phyloP scores from a whole-genome alignment of 2,888 invertebrate species.

The Eulithis prunata region DNA sequence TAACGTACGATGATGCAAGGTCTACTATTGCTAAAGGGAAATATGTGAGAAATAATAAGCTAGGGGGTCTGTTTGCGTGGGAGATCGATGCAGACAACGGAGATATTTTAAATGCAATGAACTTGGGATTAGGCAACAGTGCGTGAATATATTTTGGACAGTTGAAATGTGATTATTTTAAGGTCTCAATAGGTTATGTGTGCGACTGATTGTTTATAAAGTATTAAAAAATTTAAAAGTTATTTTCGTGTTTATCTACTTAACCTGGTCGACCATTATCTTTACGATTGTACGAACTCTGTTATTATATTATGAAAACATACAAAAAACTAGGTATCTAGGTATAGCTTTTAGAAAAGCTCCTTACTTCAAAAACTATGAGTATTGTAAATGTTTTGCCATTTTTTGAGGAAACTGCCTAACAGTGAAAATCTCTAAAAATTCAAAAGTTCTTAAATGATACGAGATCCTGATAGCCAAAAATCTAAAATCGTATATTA shows the following conservation, averaged over 20 bases:
- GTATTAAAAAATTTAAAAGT: conserved; percentile 30
- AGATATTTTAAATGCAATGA: conserved; percentile 78
- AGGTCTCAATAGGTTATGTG: conserved; percentile 38
- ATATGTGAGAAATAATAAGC: conserved; percentile 76
- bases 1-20: conserved; percentile 76
- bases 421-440: no score
- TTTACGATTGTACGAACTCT: no score
- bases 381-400: no score
- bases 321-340: no score
- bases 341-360: no score
- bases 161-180: conserved; percentile 37
- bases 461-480: background rate
- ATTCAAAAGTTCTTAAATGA: background rate
- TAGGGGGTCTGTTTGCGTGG: conserved; percentile 79
- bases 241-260: background rate
- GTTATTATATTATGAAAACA: no score
- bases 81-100: conserved; percentile 80
- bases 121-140: conserved; percentile 75
- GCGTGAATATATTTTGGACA: conserved; percentile 45
- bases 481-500: background rate
- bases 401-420: no score
- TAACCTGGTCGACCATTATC: background rate
- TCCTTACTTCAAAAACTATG: no score
- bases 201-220: conserved; percentile 34
- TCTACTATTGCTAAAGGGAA: conserved; percentile 79